Evolutionary conservation across 2,888 invertebrate genomes (phyloP).

Genomic region (Drosophila mayaguana): DNA sequence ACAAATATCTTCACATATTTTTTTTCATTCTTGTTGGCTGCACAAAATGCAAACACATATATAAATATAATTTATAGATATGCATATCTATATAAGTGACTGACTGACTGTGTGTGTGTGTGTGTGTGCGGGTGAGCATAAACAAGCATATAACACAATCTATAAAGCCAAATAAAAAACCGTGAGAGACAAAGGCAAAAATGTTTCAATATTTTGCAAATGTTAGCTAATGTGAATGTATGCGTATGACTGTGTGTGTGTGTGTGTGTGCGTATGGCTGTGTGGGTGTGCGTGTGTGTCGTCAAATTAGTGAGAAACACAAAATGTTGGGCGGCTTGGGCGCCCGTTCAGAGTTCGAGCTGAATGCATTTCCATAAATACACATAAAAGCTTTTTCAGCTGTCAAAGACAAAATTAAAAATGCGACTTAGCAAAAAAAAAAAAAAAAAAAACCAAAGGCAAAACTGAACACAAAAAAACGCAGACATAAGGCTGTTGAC

Average conservation of each 20-base stretch:
- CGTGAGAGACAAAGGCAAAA: slow-evolving; percentile 45
- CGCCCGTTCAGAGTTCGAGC: slow-evolving; percentile 12
- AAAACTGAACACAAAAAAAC: slow-evolving; percentile 22
- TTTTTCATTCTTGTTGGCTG: slow-evolving; percentile 48
- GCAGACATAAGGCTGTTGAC: slow-evolving; percentile 52
- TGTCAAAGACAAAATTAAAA: slow-evolving; percentile 71
- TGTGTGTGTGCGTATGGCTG: slow-evolving; percentile 9
- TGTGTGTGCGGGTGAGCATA: slow-evolving; percentile 38
- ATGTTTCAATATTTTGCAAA: slow-evolving; percentile 61
- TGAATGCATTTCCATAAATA: slow-evolving; percentile 63
- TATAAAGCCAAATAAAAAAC: slow-evolving; percentile 59
- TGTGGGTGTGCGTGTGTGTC: slow-evolving; percentile 23
- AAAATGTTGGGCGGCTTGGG: slow-evolving; percentile 36
- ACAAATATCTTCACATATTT: slow-evolving; percentile 76
- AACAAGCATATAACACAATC: slow-evolving; percentile 66
- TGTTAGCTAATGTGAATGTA: slow-evolving; percentile 32
- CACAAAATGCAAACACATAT: slow-evolving; percentile 45
- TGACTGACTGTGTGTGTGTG: slow-evolving; percentile 16
- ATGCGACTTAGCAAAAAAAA: slow-evolving; percentile 33
- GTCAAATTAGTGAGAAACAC: slow-evolving; percentile 53
- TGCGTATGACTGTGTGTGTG: slow-evolving; percentile 9
- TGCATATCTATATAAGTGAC: slow-evolving; percentile 41
- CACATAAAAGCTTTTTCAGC: slow-evolving; percentile 53
- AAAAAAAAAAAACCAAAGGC: slow-evolving; percentile 21
- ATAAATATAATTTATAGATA: slow-evolving; percentile 54